Conservation (phyloP, 1,140 invertebrate genomes). For the Philopotamus ludificatus region DNA sequence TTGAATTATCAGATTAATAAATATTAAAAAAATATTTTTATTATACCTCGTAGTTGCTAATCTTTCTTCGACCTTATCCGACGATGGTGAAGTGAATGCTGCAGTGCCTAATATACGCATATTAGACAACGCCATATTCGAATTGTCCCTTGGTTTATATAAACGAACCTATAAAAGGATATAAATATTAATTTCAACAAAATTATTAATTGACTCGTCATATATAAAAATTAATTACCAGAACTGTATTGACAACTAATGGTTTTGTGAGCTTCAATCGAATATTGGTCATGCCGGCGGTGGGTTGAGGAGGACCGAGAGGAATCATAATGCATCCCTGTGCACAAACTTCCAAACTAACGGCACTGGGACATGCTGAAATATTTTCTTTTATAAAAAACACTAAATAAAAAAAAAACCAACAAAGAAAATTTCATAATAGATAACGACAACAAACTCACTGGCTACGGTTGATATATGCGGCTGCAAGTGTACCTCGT, state of each 20-base stretch:
- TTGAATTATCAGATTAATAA: background rate
- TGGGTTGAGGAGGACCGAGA: constrained; percentile 63
- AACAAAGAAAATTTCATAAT: background rate
- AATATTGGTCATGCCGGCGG: constrained; percentile 83
- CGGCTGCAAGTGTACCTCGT: constrained; percentile 85
- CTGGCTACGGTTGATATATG: constrained; percentile 80
- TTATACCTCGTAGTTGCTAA: constrained; percentile 33
- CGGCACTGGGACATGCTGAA: constrained; percentile 83
- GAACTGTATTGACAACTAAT: constrained; percentile 68
- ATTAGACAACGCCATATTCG: constrained; percentile 84
- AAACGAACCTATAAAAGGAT: constrained; percentile 56
- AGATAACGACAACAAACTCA: constrained; percentile 42
- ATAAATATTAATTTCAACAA: background rate
- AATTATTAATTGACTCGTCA: too few species aligned
- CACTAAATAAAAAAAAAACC: background rate
- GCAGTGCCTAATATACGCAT: constrained; percentile 82
- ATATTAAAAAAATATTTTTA: constrained; percentile 9
- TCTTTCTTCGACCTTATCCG: constrained; percentile 35
- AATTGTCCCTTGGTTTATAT: constrained; percentile 82
- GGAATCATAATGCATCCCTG: constrained; percentile 59
- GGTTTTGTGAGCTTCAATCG: constrained; percentile 77
- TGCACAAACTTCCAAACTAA: constrained; percentile 74
- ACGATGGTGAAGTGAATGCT: constrained; percentile 49
- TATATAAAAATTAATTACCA: constrained; percentile 42
- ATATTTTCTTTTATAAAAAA: too few species aligned